These are phyloP conservation scores for Diorhabda carinulata DNA, from an alignment of 1,140 invertebrate genomes.

Conservation along the genomic window DNA sequence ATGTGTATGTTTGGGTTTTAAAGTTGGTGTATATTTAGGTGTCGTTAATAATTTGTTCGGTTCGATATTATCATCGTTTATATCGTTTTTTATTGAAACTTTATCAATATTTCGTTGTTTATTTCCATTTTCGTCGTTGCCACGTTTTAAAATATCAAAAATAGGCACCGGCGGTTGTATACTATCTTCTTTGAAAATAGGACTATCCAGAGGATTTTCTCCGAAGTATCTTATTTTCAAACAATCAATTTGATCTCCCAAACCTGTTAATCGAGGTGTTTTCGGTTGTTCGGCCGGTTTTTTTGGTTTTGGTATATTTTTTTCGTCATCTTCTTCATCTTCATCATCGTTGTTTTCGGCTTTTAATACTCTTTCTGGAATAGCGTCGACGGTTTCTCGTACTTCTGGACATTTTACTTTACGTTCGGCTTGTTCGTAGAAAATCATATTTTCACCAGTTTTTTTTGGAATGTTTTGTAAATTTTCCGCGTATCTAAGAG, in stretches of 20 bases:
- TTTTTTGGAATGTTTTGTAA: constrained; percentile 55
- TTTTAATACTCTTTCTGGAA: constrained; percentile 53
- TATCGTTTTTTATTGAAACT: neutral
- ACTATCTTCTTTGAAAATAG: constrained; percentile 62
- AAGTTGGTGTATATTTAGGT: constrained; percentile 34
- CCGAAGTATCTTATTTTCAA: constrained; percentile 71
- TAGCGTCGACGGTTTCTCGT: constrained; percentile 50
- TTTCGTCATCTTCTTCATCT: constrained; percentile 30
- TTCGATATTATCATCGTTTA: constrained; percentile 11
- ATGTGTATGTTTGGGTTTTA: constrained; percentile 38
- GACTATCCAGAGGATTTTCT: constrained; percentile 68
- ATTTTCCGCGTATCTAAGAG: constrained; percentile 58
- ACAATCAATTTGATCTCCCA: constrained; percentile 72
- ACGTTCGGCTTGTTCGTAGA: constrained; percentile 54
- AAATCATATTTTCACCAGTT: constrained; percentile 53
- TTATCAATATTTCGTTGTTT: neutral
- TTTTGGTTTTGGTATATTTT: constrained; percentile 20
- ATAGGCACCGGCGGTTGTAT: constrained; percentile 33
- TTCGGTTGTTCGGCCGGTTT: constrained; percentile 18
- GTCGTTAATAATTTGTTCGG: constrained; percentile 30
- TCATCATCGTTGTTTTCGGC: constrained; percentile 36
- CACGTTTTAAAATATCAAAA: constrained; percentile 23
- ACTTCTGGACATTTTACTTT: constrained; percentile 52
- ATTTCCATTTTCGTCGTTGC: neutral
- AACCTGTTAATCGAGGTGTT: constrained; percentile 49